Percentiles rank a stretch among this genome's conserved stretches.
Evolutionary conservation across 92 coral and sea anemone species (phyloP).

Genomic region (Pocillopora meandrina): DNA sequence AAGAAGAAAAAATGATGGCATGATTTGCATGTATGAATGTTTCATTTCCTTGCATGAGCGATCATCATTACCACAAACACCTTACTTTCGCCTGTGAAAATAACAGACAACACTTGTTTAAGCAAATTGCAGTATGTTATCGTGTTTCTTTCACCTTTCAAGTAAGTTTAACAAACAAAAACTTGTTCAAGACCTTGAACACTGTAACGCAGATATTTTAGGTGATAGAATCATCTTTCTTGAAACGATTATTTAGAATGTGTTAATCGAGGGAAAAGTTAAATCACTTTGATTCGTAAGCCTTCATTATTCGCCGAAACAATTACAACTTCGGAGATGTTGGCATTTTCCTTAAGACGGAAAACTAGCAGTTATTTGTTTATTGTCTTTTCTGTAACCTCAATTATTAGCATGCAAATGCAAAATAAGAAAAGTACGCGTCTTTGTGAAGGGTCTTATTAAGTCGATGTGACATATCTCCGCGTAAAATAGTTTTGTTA

Average conservation of each 20-base stretch:
- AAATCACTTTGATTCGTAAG: not conserved
- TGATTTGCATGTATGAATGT: not conserved
- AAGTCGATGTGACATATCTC: slow-evolving; percentile 1
- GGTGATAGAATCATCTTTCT: not conserved
- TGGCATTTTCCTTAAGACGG: not conserved
- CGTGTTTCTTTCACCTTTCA: not conserved
- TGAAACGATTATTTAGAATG: slow-evolving; percentile 23
- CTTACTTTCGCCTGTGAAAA: too few relatives aligned
- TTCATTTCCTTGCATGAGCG: not conserved
- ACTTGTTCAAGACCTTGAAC: slow-evolving; percentile 10
- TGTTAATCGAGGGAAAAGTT: slow-evolving; percentile 14
- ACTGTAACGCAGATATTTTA: not conserved
- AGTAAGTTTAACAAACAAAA: slow-evolving; percentile 2
- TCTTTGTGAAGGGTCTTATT: slow-evolving; percentile 5
- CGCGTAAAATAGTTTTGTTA: slow-evolving; percentile 16
- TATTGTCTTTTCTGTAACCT: not conserved
- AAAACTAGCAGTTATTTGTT: not conserved
- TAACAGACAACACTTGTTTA: not conserved
- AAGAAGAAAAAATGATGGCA: not conserved
- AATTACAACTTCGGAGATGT: slow-evolving; percentile 3
- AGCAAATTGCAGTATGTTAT: not conserved
- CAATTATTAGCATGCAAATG: slow-evolving; percentile 8
- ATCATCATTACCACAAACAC: not conserved
- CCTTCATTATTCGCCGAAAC: slow-evolving; percentile 14
- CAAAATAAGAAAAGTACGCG: not conserved